Base-by-base conservation (phyloP, 2,797 vertebrate species). In the Rallus crepitans region DNA sequence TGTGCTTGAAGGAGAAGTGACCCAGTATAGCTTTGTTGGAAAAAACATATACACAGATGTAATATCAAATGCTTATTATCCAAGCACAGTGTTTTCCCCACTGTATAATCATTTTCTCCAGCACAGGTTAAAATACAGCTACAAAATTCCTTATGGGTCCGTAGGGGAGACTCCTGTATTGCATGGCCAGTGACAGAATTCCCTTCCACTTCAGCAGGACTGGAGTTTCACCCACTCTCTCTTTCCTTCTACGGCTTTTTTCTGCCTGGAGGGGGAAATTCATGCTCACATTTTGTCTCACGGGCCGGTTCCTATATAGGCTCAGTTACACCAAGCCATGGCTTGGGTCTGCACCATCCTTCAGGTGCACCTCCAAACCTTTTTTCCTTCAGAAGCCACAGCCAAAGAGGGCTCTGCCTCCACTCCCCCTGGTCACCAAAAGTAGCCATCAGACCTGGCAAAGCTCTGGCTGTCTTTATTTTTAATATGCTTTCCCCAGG, bases 231-330 rank as follows among this genome's bases (percentile, higher is more conserved):
- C 12, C 19, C 7, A 1, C 4, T 39, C 24, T 52, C 33, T 65
- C 50, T 72, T 61, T 81, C 55, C 9, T 86, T 65, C 52, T n/a
- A 5, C 0, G 1, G 14, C 6, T 4, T 57, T 78, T 64, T 80
- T 57, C 16, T 85, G 16, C 52, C 21, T 52, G 28, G 27, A 78
- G 14, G 8, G 5, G 18, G 7, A 79, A 16, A 19, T 48, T 68
- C 69, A 12, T 37, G 20, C 15, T 66, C 39, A 25, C 6, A 0
- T 77, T 92, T 90, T 4, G 0, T 61, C 23, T 70, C 48, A 37
- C 0, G 2, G 16, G 8, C 59, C 60, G 31, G 20, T 69, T 71
- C 35, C 52, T 52, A 4, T 7, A n/a, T 1, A 33, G 0, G 1
- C 12, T 87, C 17, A 55, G 27, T n/a, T 73, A 61, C 45, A 70